phyloP scores from a whole-genome alignment of 2,113 vertebrate genomes.

The Albula glossodonta region DNA sequence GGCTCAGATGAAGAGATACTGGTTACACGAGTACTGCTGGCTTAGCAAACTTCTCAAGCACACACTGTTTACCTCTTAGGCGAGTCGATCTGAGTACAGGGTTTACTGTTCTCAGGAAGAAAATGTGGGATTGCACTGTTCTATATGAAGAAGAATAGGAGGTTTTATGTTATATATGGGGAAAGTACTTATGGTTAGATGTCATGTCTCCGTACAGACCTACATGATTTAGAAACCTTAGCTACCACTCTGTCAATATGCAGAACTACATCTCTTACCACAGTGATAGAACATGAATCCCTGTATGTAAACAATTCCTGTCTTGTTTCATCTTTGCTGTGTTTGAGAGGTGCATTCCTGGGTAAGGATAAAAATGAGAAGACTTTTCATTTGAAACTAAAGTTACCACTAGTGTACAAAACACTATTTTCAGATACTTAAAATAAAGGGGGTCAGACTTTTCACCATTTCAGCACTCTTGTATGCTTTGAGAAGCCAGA shows the following conservation, averaged over 20 bases:
- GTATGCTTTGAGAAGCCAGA: slow-evolving; percentile 58
- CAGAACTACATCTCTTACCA: not conserved
- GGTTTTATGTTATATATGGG: not conserved
- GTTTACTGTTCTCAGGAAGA: not conserved
- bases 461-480: slow-evolving; percentile 17
- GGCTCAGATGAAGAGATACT: not conserved
- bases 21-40: not conserved
- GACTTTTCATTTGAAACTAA: not conserved
- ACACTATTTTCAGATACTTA: slow-evolving; percentile 10
- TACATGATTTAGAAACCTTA: not conserved
- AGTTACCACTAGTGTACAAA: not conserved
- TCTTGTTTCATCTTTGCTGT: not conserved
- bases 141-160: not conserved
- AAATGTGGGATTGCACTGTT: not conserved
- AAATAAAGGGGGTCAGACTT: not conserved
- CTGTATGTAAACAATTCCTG: not conserved
- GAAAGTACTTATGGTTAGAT: not conserved
- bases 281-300: not conserved
- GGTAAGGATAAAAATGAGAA: not conserved
- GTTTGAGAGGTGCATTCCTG: not conserved
- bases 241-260: not conserved
- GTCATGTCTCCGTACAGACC: not conserved
- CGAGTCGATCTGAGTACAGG: not conserved
- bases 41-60: not conserved
- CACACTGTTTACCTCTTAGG: not conserved